phyloP scores from a whole-genome alignment of 2,888 invertebrate genomes.

The Meandrusa payeni region DNA sequence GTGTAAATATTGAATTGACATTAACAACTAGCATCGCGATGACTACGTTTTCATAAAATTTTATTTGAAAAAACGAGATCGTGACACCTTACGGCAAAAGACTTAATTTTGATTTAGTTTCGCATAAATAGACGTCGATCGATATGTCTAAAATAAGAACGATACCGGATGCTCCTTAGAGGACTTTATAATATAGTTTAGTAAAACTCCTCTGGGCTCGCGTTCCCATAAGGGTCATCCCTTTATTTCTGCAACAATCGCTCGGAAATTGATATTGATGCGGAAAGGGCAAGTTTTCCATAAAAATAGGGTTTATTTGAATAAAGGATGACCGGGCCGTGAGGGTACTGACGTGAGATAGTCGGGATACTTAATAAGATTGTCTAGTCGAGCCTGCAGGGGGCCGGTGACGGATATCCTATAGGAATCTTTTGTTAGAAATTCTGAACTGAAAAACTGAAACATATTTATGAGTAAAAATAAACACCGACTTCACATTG shows the following conservation, averaged over 20 bases:
- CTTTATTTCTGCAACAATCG: constrained; percentile 80
- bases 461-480: no score
- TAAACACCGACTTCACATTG: no score
- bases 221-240: constrained; percentile 77
- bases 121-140: no score
- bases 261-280: constrained; percentile 80
- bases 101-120: no score
- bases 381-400: constrained; percentile 46
- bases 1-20: no score
- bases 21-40: no score
- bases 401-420: constrained; percentile 51
- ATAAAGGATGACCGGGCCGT: constrained; percentile 74
- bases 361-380: constrained; percentile 68
- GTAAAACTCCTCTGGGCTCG: constrained; percentile 57
- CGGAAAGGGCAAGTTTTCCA: constrained; percentile 79
- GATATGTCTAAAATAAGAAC: constrained; percentile 37
- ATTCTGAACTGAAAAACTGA: no score
- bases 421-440: no score
- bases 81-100: no score
- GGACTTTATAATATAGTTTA: constrained; percentile 72
- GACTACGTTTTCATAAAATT: no score
- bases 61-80: no score
- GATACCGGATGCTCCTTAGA: constrained; percentile 45
- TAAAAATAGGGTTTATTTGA: constrained; percentile 82
- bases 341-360: constrained; percentile 61